Conservation (phyloP, 2,113 vertebrate genomes). For the Otis tarda region DNA sequence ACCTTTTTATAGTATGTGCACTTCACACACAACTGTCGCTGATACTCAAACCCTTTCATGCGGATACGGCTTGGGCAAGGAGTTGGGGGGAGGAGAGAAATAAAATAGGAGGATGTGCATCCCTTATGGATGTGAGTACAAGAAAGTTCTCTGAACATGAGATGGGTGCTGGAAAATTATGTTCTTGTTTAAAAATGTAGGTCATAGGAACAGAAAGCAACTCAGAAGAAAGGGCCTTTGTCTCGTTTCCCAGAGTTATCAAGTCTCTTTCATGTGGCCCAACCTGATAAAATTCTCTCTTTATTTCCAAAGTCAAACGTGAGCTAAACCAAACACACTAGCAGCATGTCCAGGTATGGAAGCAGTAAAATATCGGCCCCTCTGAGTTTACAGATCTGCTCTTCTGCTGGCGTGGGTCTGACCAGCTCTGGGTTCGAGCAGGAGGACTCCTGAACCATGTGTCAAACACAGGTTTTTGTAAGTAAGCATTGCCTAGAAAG, state of each 20-base stretch:
- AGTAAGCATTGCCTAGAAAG: not conserved
- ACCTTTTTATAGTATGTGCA: not conserved
- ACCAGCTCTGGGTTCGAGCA: not conserved
- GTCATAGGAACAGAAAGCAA: not conserved
- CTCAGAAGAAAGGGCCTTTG: constrained; percentile 34
- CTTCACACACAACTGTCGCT: not conserved
- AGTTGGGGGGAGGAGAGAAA: not conserved
- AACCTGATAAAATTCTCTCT: not conserved
- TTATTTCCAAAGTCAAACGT: not conserved
- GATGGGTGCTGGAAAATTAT: not conserved
- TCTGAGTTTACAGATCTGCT: not conserved
- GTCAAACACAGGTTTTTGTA: not conserved
- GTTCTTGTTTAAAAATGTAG: not conserved
- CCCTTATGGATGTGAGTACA: not conserved
- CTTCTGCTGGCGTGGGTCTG: not conserved
- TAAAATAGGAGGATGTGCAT: not conserved
- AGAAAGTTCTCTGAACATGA: not conserved
- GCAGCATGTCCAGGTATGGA: not conserved
- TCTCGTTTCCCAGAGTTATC: constrained; percentile 1
- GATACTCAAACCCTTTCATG: accelerated
- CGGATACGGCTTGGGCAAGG: not conserved
- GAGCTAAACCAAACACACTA: not conserved
- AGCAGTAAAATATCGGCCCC: not conserved
- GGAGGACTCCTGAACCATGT: not conserved
- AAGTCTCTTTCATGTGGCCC: not conserved